Conservation (phyloP, 2,113 vertebrate species). For the Zosterops pallidus region DNA sequence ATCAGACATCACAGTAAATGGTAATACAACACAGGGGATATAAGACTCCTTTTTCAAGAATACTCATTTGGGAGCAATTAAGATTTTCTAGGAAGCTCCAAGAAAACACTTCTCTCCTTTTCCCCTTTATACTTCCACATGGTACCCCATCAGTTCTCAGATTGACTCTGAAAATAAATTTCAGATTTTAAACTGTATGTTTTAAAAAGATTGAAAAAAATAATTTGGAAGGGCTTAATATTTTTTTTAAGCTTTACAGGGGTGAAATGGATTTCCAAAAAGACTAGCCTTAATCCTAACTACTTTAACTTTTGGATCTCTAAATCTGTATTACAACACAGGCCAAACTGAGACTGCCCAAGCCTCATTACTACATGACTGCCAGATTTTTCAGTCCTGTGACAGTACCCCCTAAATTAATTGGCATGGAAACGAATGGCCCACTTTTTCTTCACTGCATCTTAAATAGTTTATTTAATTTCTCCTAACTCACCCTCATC, state of each 20-base stretch:
- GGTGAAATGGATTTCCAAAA: neutral
- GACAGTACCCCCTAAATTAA: neutral
- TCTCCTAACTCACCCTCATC: neutral
- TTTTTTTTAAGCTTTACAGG: neutral
- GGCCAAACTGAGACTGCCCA: neutral
- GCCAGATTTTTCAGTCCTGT: neutral
- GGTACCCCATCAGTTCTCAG: neutral
- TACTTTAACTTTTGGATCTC: neutral
- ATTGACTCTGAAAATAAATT: neutral
- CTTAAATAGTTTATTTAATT: neutral
- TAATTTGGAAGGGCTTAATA: neutral
- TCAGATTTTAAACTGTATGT: neutral
- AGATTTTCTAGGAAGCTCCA: neutral
- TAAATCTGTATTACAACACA: neutral
- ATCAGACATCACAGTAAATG: neutral
- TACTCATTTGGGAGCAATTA: neutral
- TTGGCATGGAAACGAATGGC: neutral
- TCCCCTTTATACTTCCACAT: neutral
- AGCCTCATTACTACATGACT: neutral
- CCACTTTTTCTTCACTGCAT: neutral
- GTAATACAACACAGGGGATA: neutral
- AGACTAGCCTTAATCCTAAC: neutral
- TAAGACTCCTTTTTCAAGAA: neutral
- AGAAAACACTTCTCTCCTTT: neutral
- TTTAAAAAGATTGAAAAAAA: neutral